phyloP scores from a whole-genome alignment of 2,888 invertebrate genomes.

The Oscheius myriophilus region DNA sequence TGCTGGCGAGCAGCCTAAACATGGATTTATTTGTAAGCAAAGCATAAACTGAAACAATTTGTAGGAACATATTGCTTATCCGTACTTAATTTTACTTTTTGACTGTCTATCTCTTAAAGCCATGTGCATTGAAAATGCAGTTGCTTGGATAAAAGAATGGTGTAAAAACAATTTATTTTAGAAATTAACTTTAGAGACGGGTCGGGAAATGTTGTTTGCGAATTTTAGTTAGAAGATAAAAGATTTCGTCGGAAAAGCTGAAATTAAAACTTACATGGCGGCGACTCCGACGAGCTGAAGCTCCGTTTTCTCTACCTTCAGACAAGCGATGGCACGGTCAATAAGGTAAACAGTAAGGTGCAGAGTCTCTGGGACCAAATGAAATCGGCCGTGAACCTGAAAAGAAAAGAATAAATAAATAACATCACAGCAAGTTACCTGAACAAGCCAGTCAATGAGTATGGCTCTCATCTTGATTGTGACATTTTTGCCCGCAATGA shows the following conservation, averaged over 20 bases:
- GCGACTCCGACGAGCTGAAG: slow-evolving; percentile 54
- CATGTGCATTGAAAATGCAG: too few species aligned
- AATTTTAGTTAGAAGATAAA: too few species aligned
- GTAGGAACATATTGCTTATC: too few species aligned
- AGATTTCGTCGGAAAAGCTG: neutral
- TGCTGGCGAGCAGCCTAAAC: slow-evolving; percentile 90
- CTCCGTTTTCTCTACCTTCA: slow-evolving; percentile 67
- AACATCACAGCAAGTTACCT: slow-evolving; percentile 30
- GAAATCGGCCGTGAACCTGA: slow-evolving; percentile 85
- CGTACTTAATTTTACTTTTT: too few species aligned
- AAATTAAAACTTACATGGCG: slow-evolving; percentile 74
- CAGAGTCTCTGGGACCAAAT: slow-evolving; percentile 86
- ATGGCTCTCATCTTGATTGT: slow-evolving; percentile 87
- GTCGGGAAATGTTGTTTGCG: too few species aligned
- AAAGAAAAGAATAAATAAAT: slow-evolving; percentile 70
- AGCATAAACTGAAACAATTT: too few species aligned
- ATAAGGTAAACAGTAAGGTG: slow-evolving; percentile 87
- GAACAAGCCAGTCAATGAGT: slow-evolving; percentile 89
- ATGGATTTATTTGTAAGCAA: too few species aligned
- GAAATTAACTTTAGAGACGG: too few species aligned
- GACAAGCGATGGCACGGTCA: slow-evolving; percentile 86
- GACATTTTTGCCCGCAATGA: slow-evolving; percentile 72
- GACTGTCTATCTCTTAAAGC: too few species aligned
- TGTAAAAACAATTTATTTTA: too few species aligned
- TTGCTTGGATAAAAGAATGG: too few species aligned